phyloP scores from a whole-genome alignment of 2,797 vertebrate species.

The Brotogeris chrysoptera region DNA sequence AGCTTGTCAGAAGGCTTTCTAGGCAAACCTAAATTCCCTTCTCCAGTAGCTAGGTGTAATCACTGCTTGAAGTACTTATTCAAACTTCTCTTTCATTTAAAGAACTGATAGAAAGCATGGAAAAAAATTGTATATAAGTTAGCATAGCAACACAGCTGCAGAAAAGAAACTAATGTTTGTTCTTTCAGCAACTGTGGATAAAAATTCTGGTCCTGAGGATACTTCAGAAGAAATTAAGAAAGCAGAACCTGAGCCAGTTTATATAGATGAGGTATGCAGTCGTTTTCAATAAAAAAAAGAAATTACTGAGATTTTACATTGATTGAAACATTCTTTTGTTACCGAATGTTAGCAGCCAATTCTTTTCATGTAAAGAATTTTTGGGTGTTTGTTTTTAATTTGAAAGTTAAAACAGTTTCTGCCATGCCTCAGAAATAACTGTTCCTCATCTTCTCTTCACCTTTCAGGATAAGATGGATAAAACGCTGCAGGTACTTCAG shows the following conservation, averaged over 20 bases:
- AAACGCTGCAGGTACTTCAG: conserved; percentile 87
- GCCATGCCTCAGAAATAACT: background rate
- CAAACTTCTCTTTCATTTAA: background rate
- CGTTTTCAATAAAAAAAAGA: background rate
- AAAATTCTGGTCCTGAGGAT: conserved; percentile 77
- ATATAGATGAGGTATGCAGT: conserved; percentile 90
- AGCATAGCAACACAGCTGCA: background rate
- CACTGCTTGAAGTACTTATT: background rate
- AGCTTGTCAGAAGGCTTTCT: background rate
- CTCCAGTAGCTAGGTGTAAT: background rate
- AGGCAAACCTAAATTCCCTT: background rate
- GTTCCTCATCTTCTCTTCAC: background rate
- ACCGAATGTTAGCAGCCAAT: background rate
- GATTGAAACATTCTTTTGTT: background rate
- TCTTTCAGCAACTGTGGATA: conserved; percentile 78
- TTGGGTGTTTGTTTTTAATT: background rate
- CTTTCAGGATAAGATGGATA: conserved; percentile 92
- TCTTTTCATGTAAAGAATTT: background rate
- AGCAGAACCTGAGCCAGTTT: conserved; percentile 89
- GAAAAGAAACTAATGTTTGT: conserved; percentile 21
- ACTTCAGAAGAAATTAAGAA: conserved; percentile 77
- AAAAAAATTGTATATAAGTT: background rate
- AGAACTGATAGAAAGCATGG: background rate
- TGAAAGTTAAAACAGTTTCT: background rate
- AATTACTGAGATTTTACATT: background rate